Evolutionary conservation across 2,888 invertebrate genomes (phyloP).

Genomic region (Drosophila atroscutellata): DNA sequence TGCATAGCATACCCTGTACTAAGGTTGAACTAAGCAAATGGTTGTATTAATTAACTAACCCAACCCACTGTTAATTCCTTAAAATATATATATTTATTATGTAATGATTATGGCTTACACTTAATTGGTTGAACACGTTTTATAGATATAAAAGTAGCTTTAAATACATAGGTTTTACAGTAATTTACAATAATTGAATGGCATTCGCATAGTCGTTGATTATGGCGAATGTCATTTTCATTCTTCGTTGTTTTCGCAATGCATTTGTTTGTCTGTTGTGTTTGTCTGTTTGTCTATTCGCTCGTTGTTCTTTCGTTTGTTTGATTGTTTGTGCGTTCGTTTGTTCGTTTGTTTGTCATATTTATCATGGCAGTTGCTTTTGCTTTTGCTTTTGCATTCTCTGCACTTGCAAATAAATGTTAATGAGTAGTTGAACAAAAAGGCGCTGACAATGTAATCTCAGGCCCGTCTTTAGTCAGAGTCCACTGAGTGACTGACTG

Average conservation of each 20-base stretch:
- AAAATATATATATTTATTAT: not conserved
- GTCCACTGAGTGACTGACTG: slow-evolving; percentile 19
- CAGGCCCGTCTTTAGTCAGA: slow-evolving; percentile 25
- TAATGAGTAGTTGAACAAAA: slow-evolving; percentile 79
- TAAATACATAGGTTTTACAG: not conserved
- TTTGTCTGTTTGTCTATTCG: slow-evolving; percentile 51
- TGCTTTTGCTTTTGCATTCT: slow-evolving; percentile 58
- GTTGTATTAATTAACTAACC: not conserved
- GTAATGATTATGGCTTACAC: not conserved
- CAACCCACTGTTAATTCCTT: not conserved
- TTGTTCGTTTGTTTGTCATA: slow-evolving; percentile 70
- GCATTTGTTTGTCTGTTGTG: slow-evolving; percentile 65
- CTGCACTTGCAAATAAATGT: slow-evolving; percentile 79
- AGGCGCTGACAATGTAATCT: slow-evolving; percentile 71
- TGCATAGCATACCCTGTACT: slow-evolving; percentile 58
- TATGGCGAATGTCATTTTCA: not conserved
- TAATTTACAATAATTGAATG: not conserved
- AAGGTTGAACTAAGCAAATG: slow-evolving; percentile 4
- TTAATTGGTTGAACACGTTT: not conserved
- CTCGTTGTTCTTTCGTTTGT: slow-evolving; percentile 55
- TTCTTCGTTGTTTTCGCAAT: slow-evolving; percentile 60
- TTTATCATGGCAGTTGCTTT: slow-evolving; percentile 80
- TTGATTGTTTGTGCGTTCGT: slow-evolving; percentile 54
- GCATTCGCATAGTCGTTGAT: slow-evolving; percentile 28
- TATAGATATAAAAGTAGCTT: not conserved